A percentile compares a stretch with the other conserved stretches of the same genome.
phyloP scores from a whole-genome alignment of 2,113 vertebrate species.

The Edolisoma coerulescens region DNA sequence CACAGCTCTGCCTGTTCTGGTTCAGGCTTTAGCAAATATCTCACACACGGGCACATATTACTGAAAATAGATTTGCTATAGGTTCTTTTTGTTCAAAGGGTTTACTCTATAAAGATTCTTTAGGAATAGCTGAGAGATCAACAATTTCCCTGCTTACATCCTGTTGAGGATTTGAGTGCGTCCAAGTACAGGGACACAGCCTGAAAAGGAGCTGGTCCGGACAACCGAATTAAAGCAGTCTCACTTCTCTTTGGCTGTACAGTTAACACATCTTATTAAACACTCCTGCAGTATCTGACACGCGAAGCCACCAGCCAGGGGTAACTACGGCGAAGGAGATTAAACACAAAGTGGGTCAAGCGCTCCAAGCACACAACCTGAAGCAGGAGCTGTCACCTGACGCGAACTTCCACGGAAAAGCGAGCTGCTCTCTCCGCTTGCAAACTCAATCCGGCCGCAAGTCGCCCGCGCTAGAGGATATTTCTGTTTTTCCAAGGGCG shows the following conservation, averaged over 20 bases:
- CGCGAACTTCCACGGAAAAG: not conserved
- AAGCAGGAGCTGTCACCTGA: not conserved
- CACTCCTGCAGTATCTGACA: fast-evolving
- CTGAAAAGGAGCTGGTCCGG: fast-evolving
- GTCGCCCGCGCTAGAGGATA: fast-evolving
- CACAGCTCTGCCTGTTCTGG: not conserved
- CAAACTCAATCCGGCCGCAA: not conserved
- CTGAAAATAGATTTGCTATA: fast-evolving
- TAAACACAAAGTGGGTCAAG: not conserved
- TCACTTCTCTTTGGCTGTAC: not conserved
- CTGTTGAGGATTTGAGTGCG: fast-evolving
- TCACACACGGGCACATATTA: fast-evolving
- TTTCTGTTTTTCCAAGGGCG: not conserved
- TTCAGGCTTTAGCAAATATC: not conserved
- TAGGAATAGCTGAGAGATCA: not conserved
- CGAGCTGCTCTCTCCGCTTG: fast-evolving
- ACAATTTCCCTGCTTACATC: fast-evolving
- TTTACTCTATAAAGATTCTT: not conserved
- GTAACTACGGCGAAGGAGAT: not conserved
- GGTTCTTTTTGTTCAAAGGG: not conserved
- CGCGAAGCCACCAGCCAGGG: fast-evolving
- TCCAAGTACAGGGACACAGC: too few relatives aligned
- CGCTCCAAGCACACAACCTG: not conserved
- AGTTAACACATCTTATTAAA: not conserved
- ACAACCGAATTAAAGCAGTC: not conserved